Evolutionary conservation across 2,797 vertebrate genomes (phyloP).

Genomic region (Yasuhikotakia modesta): DNA sequence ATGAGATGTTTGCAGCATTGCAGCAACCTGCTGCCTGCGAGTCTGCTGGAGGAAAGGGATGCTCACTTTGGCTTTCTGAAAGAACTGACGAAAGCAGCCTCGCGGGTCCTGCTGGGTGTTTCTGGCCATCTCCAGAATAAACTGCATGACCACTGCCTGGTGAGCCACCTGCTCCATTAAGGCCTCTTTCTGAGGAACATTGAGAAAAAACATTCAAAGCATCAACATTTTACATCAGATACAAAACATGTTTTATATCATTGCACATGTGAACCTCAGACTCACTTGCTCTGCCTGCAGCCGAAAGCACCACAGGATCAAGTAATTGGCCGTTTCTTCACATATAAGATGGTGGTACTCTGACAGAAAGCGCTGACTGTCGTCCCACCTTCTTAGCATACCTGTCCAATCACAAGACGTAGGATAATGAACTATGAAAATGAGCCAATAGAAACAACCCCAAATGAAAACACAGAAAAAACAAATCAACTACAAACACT

Average conservation of each 20-base stretch:
- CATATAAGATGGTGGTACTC: constrained; percentile 92
- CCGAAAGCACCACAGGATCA: constrained; percentile 94
- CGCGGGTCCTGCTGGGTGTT: constrained; percentile 91
- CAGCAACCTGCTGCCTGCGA: background rate
- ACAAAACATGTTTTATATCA: background rate
- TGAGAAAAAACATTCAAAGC: background rate
- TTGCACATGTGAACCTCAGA: constrained; percentile 21
- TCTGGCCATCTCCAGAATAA: constrained; percentile 96
- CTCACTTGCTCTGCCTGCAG: constrained; percentile 91
- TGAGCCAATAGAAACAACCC: background rate
- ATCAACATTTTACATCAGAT: background rate
- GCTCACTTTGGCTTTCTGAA: constrained; percentile 98
- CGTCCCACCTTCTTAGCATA: constrained; percentile 96
- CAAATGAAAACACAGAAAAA: background rate
- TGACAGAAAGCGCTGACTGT: constrained; percentile 94
- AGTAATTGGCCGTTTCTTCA: constrained; percentile 91
- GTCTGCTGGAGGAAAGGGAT: background rate
- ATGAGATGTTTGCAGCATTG: background rate
- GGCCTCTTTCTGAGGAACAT: constrained; percentile 85
- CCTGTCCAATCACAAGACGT: constrained; percentile 70
- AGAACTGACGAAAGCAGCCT: constrained; percentile 95
- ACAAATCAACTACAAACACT: background rate
- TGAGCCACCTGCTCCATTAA: constrained; percentile 98
- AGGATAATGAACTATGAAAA: background rate
- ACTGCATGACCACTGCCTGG: constrained; percentile 96